These are phyloP conservation scores for Conopomorpha cramerella DNA, from an alignment of 1,140 invertebrate genomes.

Conservation along the genomic window DNA sequence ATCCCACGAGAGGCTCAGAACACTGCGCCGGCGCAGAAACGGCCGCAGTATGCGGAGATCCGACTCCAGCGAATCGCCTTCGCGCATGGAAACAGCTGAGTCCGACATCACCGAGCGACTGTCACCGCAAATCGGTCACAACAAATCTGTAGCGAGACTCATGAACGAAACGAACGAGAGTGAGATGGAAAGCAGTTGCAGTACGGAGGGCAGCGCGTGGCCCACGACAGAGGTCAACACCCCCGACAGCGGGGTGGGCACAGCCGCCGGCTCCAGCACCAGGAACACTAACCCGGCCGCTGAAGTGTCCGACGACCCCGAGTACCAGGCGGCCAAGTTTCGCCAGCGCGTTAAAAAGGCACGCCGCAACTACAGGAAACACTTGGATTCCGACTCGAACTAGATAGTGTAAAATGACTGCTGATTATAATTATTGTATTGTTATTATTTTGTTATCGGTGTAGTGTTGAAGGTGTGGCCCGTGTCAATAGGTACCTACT, in stretches of 20 bases:
- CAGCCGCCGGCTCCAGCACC: conserved; percentile 22
- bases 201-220: conserved; percentile 33
- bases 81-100: conserved; percentile 19
- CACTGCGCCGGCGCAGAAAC: conserved; percentile 22
- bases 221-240: conserved; percentile 15
- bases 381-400: conserved; percentile 64
- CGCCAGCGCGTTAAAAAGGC: conserved; percentile 60
- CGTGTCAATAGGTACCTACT: no score
- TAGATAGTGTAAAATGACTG: no score
- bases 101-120: conserved; percentile 15
- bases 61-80: conserved; percentile 41
- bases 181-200: conserved; percentile 52
- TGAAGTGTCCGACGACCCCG: conserved; percentile 50
- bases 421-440: conserved; percentile 12
- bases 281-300: conserved; percentile 14
- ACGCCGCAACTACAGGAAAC: conserved; percentile 57
- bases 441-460: no score
- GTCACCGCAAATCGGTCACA: conserved; percentile 38
- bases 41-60: conserved; percentile 26
- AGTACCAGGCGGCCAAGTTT: conserved; percentile 52
- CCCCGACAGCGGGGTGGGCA: conserved; percentile 34
- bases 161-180: conserved; percentile 57
- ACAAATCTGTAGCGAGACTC: conserved; percentile 35
- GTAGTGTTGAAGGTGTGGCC: no score
- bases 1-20: conserved; percentile 18